A percentile compares a stretch with the other conserved stretches of the same genome.
These are phyloP conservation scores for Ceryle rudis DNA, from an alignment of 2,797 vertebrate genomes.

Conservation along the genomic window DNA sequence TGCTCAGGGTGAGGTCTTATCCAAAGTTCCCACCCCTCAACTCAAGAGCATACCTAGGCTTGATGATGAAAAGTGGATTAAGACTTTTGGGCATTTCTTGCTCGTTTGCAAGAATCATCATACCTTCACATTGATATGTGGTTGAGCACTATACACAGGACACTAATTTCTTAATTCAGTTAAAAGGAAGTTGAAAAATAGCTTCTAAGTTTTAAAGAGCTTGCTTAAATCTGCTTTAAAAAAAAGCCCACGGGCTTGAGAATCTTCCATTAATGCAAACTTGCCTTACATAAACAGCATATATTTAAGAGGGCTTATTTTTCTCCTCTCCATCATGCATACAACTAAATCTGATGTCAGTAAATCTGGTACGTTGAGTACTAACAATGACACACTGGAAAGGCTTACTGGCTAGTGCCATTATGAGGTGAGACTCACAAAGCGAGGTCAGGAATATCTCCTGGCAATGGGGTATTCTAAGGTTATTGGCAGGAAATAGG, in stretches of 20 bases:
- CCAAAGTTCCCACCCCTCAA: not conserved
- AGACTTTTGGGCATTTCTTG: not conserved
- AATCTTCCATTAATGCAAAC: not conserved
- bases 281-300: not conserved
- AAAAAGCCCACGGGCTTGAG: not conserved
- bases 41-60: not conserved
- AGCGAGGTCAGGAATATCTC: not conserved
- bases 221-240: not conserved
- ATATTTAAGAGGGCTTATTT: not conserved
- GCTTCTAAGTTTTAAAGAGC: not conserved
- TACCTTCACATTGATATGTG: not conserved
- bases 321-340: not conserved
- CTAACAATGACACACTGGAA: not conserved
- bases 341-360: not conserved
- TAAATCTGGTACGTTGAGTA: not conserved
- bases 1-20: not conserved
- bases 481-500: slow-evolving; percentile 22
- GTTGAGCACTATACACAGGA: not conserved
- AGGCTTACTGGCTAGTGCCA: not conserved
- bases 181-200: not conserved
- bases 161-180: not conserved
- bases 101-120: not conserved
- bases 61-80: not conserved
- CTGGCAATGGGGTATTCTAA: not conserved
- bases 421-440: not conserved